Conservation (phyloP, 2,888 invertebrate genomes). For the Harpagoxenus sublaevis region DNA sequence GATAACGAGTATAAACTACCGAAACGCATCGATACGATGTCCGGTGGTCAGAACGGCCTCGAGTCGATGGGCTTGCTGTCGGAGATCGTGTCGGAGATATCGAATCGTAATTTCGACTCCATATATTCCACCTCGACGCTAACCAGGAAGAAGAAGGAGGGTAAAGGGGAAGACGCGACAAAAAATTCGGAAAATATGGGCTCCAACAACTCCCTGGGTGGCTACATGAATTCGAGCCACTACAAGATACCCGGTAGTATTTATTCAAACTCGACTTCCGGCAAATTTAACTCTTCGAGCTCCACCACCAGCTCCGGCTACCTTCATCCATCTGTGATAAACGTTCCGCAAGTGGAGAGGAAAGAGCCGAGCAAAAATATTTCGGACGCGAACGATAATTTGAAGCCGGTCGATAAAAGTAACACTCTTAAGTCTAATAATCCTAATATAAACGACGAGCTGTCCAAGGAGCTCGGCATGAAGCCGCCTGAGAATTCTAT, state of each 20-base stretch:
- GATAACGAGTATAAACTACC: conserved; percentile 86
- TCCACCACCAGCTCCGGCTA: conserved; percentile 92
- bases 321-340: conserved; percentile 91
- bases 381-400: conserved; percentile 20
- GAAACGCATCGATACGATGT: conserved; percentile 87
- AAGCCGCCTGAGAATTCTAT: conserved; percentile 74
- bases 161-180: conserved; percentile 87
- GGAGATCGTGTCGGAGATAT: conserved; percentile 96
- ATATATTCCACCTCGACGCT: conserved; percentile 94
- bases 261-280: conserved; percentile 88
- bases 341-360: conserved; percentile 87
- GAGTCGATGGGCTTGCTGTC: conserved; percentile 93
- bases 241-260: conserved; percentile 89
- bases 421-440: conserved; percentile 73
- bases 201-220: conserved; percentile 85
- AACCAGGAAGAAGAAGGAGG: conserved; percentile 89
- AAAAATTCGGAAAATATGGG: conserved; percentile 76
- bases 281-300: conserved; percentile 88
- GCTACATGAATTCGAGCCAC: conserved; percentile 88
- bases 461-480: conserved; percentile 78
- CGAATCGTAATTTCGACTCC: conserved; percentile 94
- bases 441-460: conserved; percentile 78
- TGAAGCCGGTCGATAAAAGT: conserved; percentile 59
- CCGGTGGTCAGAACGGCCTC: conserved; percentile 83
- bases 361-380: conserved; percentile 67